Evolutionary conservation across 2,113 vertebrate genomes (phyloP), one percentile per base, ranked within the genome.

Genomic region (Grallaria varia): DNA sequence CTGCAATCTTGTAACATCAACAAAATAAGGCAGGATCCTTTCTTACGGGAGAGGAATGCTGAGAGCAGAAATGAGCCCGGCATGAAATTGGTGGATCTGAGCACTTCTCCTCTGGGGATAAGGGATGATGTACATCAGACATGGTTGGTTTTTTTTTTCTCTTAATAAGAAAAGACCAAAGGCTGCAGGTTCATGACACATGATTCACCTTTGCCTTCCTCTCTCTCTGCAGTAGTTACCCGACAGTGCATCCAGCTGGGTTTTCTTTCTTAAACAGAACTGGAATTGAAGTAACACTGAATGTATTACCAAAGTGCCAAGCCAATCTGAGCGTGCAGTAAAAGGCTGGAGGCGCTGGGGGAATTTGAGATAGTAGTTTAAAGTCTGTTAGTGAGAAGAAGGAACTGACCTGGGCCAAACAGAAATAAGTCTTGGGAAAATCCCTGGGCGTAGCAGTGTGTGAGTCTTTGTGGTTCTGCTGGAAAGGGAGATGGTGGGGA

Each of bases 1-100:
- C 92, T 94, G 89, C 92, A 92, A 83, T 94, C 94, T 80, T 56
- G 69, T 56, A 90, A n/a, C 92, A 94, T 90, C 92, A 90, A 84
- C 91, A 91, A 68, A 93, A 73, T 16, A 14, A 88, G 80, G 71
- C 88, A 81, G 72, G 86, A 83, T 71, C 72, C 72, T 75, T 77
- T 68, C 87, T 82, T 33, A 8, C 4, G 10, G 80, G 82, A 66
- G 66, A 37, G 58, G 89, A 91, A 37, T 47, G 56, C 93, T 87
- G 93, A 86, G 77, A 84, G 86, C 78, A 35, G 17, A 64, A 40
- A 14, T 2, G 75, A 92, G 94, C 44, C 71, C 14, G 13, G 53
- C n/a, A 4, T 17, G 59, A 53, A 58, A 73, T 6, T 5, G 56
- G 30, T 37, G 82, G 53, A 23, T 35, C 23, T 44, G 76, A 91